Conservation (phyloP, 2,113 vertebrate genomes). For the Larimichthys crocea region DNA sequence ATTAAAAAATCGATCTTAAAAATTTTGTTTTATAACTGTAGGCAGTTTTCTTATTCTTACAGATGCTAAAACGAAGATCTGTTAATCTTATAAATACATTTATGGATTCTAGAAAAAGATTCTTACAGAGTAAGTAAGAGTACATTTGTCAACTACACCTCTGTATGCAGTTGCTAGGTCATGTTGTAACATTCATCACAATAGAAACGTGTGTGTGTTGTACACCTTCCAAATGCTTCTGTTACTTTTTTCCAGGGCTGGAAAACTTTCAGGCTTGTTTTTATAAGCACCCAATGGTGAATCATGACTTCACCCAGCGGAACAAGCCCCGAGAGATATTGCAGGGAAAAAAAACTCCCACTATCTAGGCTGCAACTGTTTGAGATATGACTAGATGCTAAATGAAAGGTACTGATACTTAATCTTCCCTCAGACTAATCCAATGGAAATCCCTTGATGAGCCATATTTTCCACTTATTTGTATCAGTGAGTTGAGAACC, state of each 20-base stretch:
- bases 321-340: conserved; percentile 64
- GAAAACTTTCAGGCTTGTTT: conserved; percentile 65
- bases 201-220: conserved; percentile 40
- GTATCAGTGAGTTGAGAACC: neutral
- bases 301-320: conserved; percentile 70
- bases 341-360: conserved; percentile 7
- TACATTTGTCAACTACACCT: neutral
- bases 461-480: conserved; percentile 47
- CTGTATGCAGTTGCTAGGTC: conserved; percentile 8
- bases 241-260: conserved; percentile 60
- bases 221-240: conserved; percentile 43
- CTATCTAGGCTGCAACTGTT: conserved; percentile 11
- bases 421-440: conserved; percentile 15
- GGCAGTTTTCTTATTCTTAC: neutral
- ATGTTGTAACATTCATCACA: conserved; percentile 47
- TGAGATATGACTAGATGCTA: conserved; percentile 35
- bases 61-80: neutral
- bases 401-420: conserved; percentile 15
- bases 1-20: neutral
- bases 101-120: neutral
- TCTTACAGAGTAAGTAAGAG: neutral
- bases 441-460: conserved; percentile 44
- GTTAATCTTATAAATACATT: no score
- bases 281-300: conserved; percentile 55
- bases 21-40: neutral